Percentiles rank a stretch among this genome's conserved stretches.
Conservation (phyloP, 2,797 vertebrate genomes). For the Silurus aristotelis region DNA sequence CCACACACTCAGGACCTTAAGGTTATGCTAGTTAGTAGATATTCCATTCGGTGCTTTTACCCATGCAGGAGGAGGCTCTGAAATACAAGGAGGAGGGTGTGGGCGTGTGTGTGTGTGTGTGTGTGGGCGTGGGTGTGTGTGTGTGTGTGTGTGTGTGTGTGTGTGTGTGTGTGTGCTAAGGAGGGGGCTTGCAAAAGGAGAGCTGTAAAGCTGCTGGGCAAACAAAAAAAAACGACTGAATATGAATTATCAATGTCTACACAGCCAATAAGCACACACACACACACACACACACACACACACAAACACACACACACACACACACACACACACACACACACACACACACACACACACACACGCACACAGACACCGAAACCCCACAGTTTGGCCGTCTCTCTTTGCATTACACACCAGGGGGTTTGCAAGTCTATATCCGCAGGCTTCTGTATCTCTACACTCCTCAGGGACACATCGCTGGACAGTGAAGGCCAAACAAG, state of each 20-base stretch:
- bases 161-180: not conserved
- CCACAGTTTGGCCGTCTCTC: conserved; percentile 18
- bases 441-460: conserved; percentile 34
- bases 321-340: not conserved
- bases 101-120: not conserved
- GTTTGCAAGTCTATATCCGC: conserved; percentile 45
- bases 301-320: not conserved
- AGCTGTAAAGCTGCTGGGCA: conserved; percentile 43
- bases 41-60: conserved; percentile 42
- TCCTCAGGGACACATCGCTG: conserved; percentile 39
- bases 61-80: conserved; percentile 14
- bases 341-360: conserved; percentile 27
- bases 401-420: conserved; percentile 34
- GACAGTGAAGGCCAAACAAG: conserved; percentile 36
- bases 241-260: conserved; percentile 52
- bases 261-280: conserved; percentile 34
- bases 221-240: conserved; percentile 42
- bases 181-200: conserved; percentile 35
- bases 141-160: conserved; percentile 7
- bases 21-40: conserved; percentile 38
- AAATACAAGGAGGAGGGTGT: not conserved
- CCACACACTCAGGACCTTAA: conserved; percentile 42
- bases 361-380: conserved; percentile 18
- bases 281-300: not conserved
- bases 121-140: not conserved